Evolutionary conservation across 2,113 vertebrate species (phyloP).

Genomic region (Glareola pratincola): DNA sequence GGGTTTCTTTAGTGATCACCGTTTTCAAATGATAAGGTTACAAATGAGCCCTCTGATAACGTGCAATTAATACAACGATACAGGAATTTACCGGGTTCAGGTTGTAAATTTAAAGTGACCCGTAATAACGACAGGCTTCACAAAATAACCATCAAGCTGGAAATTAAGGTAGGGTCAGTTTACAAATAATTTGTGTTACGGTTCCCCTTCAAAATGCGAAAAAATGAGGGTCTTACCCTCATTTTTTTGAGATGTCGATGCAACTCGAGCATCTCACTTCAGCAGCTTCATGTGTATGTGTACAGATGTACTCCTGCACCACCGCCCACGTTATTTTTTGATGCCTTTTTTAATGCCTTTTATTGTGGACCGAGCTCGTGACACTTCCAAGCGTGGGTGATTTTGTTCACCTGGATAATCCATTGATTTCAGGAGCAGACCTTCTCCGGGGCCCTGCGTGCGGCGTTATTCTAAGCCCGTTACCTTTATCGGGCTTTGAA

Average conservation of each 20-base stretch:
- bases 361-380: fast-evolving
- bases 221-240: not conserved
- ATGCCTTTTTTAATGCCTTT: not conserved
- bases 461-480: not conserved
- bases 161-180: not conserved
- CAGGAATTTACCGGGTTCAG: not conserved
- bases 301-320: fast-evolving
- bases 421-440: not conserved
- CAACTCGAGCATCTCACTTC: not conserved
- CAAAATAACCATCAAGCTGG: not conserved
- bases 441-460: not conserved
- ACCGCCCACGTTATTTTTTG: not conserved
- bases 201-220: not conserved
- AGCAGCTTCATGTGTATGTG: not conserved
- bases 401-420: not conserved
- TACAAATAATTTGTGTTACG: not conserved
- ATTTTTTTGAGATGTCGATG: not conserved
- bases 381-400: not conserved
- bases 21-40: not conserved
- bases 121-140: not conserved
- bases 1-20: not conserved
- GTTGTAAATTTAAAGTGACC: not conserved
- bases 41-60: not conserved
- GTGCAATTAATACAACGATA: not conserved
- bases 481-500: not conserved